Conservation (phyloP, 1,140 invertebrate genomes). For the Apis laboriosa region DNA sequence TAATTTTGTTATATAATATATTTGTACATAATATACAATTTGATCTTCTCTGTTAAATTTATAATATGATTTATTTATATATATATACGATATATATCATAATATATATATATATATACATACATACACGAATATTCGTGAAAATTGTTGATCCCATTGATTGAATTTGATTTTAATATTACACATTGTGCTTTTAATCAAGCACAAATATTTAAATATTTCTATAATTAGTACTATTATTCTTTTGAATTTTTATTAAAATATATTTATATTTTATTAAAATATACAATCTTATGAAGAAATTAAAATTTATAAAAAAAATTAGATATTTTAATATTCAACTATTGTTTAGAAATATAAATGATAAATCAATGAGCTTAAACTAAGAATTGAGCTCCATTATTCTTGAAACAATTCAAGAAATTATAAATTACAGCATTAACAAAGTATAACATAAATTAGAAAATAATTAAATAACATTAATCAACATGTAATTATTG, state of each 20-base stretch:
- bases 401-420: neutral
- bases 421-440: conserved; percentile 24
- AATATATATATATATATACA: neutral
- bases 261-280: conserved; percentile 18
- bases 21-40: conserved; percentile 55
- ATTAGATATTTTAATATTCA: neutral
- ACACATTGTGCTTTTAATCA: neutral
- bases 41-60: neutral
- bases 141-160: conserved; percentile 34
- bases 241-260: conserved; percentile 14
- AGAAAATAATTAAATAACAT: conserved; percentile 16
- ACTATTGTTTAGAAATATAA: neutral
- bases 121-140: neutral
- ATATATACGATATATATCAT: too few relatives aligned
- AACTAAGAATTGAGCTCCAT: neutral
- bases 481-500: conserved; percentile 4
- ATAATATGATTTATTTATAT: neutral
- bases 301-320: conserved; percentile 20
- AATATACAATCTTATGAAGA: conserved; percentile 2
- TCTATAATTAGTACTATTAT: neutral
- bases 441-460: conserved; percentile 29
- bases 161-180: conserved; percentile 9
- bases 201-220: neutral
- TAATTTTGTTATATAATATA: conserved; percentile 41
- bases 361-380: neutral